Percentiles rank a stretch among this genome's conserved stretches.
Conservation (phyloP, 2,113 vertebrate genomes). For the human (Homo sapiens) region GRCh38 chr11:26127001-26127500, state of each 20-base stretch:
- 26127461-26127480: too few relatives aligned
- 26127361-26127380: neutral
- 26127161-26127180: neutral
- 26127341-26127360: neutral
- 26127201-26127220: neutral
- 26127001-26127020: neutral
- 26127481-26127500: too few relatives aligned
- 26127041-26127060: neutral
- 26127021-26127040: neutral
- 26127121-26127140: neutral
- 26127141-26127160: neutral
- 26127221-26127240: neutral
- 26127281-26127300: neutral
- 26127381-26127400: neutral
- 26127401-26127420: neutral
- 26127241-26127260: neutral
- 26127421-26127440: neutral
- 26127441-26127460: neutral
- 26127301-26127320: neutral
- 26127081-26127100: neutral
- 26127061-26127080: neutral
- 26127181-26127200: neutral
- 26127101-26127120: neutral
- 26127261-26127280: neutral
- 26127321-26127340: neutral